These are phyloP conservation scores for Andrena haemorrhoa DNA, from an alignment of 2,888 invertebrate genomes.

Conservation along the genomic window DNA sequence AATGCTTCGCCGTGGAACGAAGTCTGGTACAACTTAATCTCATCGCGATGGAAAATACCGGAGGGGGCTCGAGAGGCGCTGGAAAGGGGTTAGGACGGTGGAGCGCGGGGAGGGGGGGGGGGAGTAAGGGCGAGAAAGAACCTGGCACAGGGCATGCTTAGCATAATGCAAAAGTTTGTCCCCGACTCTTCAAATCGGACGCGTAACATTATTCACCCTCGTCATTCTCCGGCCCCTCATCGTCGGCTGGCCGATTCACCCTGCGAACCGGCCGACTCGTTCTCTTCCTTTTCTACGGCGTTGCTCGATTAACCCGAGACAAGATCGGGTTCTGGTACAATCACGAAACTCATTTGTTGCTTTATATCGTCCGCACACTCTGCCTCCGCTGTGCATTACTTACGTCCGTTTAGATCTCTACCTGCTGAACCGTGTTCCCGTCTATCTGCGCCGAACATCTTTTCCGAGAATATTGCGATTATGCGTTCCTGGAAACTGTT, in stretches of 20 bases:
- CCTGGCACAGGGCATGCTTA: slow-evolving; percentile 6
- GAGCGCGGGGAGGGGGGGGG: too few relatives aligned
- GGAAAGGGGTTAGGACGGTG: background rate
- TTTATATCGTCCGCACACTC: slow-evolving; percentile 69
- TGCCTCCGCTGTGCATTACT: slow-evolving; percentile 61
- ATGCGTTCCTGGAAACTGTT: slow-evolving; percentile 62
- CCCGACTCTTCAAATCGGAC: slow-evolving; percentile 49
- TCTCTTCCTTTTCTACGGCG: slow-evolving; percentile 60
- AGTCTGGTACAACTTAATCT: slow-evolving; percentile 49
- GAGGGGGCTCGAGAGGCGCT: background rate
- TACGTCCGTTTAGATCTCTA: slow-evolving; percentile 71
- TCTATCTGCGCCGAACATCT: slow-evolving; percentile 56
- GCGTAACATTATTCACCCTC: slow-evolving; percentile 60
- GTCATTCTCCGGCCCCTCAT: slow-evolving; percentile 54
- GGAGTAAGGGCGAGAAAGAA: background rate
- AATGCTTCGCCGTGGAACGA: slow-evolving; percentile 28
- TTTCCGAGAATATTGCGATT: slow-evolving; percentile 56
- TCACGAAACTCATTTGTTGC: slow-evolving; percentile 76
- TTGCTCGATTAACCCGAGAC: slow-evolving; percentile 76
- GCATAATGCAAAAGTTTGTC: slow-evolving; percentile 49
- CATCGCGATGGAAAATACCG: slow-evolving; percentile 26
- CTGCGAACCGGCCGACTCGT: slow-evolving; percentile 29
- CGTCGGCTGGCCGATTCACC: slow-evolving; percentile 46
- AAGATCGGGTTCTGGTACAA: slow-evolving; percentile 75
- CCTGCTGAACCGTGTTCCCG: slow-evolving; percentile 56